Evolutionary conservation across 1,140 invertebrate species (phyloP).

Genomic region (Habropoda laboriosa): DNA sequence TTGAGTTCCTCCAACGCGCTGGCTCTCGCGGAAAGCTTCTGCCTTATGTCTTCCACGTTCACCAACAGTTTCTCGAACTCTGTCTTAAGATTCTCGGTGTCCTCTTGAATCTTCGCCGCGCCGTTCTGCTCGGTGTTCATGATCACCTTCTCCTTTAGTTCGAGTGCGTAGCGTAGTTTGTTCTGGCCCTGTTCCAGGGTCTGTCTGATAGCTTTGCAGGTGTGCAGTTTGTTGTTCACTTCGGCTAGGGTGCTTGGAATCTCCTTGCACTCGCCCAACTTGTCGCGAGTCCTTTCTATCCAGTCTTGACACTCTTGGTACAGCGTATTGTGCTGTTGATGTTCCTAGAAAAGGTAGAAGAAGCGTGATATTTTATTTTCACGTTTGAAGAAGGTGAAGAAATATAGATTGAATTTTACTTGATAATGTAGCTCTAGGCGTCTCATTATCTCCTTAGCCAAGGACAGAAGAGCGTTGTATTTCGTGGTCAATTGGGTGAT

Average conservation of each 20-base stretch:
- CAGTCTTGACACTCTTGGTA: constrained; percentile 96
- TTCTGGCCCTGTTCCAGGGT: constrained; percentile 95
- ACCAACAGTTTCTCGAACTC: constrained; percentile 93
- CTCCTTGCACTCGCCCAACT: constrained; percentile 88
- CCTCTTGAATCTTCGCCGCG: constrained; percentile 93
- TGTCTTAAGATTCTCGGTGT: constrained; percentile 92
- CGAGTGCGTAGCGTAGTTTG: constrained; percentile 93
- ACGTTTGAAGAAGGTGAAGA: not conserved
- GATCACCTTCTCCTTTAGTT: constrained; percentile 95
- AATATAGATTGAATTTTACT: constrained; percentile 71
- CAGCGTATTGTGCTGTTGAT: constrained; percentile 93
- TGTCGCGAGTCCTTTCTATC: constrained; percentile 93
- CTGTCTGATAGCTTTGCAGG: constrained; percentile 91
- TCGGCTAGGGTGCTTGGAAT: constrained; percentile 90
- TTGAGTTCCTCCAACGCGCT: constrained; percentile 91
- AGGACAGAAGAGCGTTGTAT: constrained; percentile 94
- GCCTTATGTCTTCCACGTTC: constrained; percentile 90
- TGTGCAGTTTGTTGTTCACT: constrained; percentile 91
- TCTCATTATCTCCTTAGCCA: constrained; percentile 96
- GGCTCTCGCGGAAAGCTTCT: constrained; percentile 87
- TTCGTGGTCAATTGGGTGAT: constrained; percentile 96
- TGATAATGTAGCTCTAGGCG: constrained; percentile 94
- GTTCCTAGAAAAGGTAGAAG: too few species aligned
- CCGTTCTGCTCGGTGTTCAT: constrained; percentile 95
- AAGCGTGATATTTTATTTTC: too few species aligned